Evolutionary conservation across 2,888 invertebrate genomes (phyloP).

Genomic region (Eristalis arbustorum): DNA sequence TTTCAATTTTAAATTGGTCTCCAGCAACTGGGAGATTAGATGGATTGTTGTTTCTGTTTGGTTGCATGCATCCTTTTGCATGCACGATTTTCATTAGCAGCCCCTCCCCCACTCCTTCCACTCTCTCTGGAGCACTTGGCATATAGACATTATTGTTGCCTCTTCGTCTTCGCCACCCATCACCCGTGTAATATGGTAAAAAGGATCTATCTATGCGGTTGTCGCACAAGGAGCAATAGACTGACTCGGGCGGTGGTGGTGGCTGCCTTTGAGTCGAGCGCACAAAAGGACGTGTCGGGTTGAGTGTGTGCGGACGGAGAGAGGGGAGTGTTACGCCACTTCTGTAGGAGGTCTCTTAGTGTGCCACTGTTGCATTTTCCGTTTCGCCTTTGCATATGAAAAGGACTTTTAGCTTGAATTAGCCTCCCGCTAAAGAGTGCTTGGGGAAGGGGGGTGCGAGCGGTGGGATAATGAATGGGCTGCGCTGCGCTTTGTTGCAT

Average conservation of each 20-base stretch:
- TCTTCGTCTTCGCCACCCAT: conserved; percentile 6
- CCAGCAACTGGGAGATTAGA: conserved; percentile 64
- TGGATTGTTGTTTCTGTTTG: conserved; percentile 71
- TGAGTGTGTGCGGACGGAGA: too few species aligned
- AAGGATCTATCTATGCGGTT: conserved; percentile 60
- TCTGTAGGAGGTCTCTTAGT: conserved; percentile 22
- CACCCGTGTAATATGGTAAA: conserved; percentile 60
- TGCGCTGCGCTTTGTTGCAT: conserved; percentile 51
- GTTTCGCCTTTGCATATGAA: conserved; percentile 46
- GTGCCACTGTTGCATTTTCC: conserved; percentile 64
- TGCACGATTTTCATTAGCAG: conserved; percentile 70
- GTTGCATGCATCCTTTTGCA: conserved; percentile 64
- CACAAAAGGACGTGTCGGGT: conserved; percentile 46
- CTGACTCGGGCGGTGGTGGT: conserved; percentile 21
- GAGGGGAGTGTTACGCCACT: too few species aligned
- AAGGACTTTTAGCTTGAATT: conserved; percentile 65
- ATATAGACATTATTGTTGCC: conserved; percentile 43
- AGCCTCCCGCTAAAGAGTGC: conserved; percentile 62
- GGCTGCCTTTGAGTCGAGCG: conserved; percentile 43
- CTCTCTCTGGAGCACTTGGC: conserved; percentile 52
- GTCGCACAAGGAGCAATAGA: conserved; percentile 58
- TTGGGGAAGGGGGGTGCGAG: conserved; percentile 39
- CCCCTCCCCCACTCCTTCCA: too few species aligned
- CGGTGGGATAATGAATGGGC: conserved; percentile 60
- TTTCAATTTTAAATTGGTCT: conserved; percentile 71